Base-by-base conservation (phyloP, 2,113 vertebrate species). In the Oenanthe melanoleuca region DNA sequence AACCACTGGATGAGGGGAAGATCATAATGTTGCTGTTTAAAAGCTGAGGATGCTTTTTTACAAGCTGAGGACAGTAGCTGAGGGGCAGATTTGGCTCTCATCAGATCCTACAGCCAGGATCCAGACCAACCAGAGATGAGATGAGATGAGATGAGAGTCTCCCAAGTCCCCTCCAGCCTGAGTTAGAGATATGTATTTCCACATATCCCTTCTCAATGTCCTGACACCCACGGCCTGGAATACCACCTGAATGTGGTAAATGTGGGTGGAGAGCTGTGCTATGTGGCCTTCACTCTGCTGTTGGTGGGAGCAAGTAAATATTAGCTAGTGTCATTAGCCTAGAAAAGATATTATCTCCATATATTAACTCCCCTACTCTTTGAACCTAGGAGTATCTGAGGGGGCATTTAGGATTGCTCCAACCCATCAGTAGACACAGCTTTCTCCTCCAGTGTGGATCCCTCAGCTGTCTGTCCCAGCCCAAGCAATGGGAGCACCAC, bases 271-370 rank as follows among this genome's bases (percentile, higher is more conserved):
- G 29, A 61, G n/a, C 29, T 61, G 83, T 40, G 29, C 37, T 50
- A 0, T 14, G 50, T 86, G 83, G 50, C 93, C 92, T 96, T 97
- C 61, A 86, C 73, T 91, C 61, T 83, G 78, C 17, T 73, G 20
- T 9, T 92, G 64, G 34, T 86, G 28, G 67, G 60, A 59, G 22
- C 26, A 78, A 89, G 93, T 94, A 95, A 97, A 97, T 95, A 97
- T 93, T 95, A 89, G 60, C 88, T 85, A 14, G 64, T 38, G 96
- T 96, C 95, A 83, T 88, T 79, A 91, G 56, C 83, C 88, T 88
- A 45, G 49, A 38, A 66, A 70, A 88, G 45, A 88, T 78, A 52
- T 12, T 40, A n/a, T 52, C 53, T 69, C 63, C 31, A 24, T 64
- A 8, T 45, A 67, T 37, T 15, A 81, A 19, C 38, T 91, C 21